A percentile compares a stretch with the other conserved stretches of the same genome.
These are phyloP conservation scores for Euura lappo DNA, from an alignment of 1,140 invertebrate genomes.

Conservation along the genomic window DNA sequence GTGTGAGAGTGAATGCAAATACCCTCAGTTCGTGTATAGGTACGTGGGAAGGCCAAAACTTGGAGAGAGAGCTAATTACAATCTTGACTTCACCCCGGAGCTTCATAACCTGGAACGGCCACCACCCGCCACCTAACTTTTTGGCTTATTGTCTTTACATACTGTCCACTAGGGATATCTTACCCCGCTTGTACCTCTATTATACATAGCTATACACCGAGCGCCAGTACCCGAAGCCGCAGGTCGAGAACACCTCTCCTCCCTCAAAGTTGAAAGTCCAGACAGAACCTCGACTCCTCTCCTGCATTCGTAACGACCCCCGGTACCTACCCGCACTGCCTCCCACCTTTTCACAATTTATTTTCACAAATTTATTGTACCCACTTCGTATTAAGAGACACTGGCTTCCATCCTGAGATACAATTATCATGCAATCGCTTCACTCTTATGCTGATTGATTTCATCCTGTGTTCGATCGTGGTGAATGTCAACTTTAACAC, in stretches of 20 bases:
- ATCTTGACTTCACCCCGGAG: constrained; percentile 59
- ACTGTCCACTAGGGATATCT: constrained; percentile 53
- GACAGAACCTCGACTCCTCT: neutral
- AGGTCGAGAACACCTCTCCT: neutral
- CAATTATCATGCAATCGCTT: no score
- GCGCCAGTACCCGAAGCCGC: neutral
- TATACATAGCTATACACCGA: neutral
- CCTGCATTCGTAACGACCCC: neutral
- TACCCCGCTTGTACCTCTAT: neutral
- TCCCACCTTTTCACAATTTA: no score
- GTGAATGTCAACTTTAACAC: no score
- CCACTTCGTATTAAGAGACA: no score
- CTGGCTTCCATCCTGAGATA: no score
- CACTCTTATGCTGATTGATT: no score
- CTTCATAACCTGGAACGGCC: constrained; percentile 56
- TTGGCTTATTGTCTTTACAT: constrained; percentile 58
- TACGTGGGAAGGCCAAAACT: constrained; percentile 52
- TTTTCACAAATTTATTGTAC: no score
- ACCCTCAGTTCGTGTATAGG: constrained; percentile 18
- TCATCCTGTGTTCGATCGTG: no score
- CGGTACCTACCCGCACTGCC: neutral
- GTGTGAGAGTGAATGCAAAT: constrained; percentile 46
- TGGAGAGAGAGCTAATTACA: constrained; percentile 55
- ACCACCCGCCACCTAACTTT: constrained; percentile 49
- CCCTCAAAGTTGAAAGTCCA: neutral